Evolutionary conservation across 2,888 invertebrate species (phyloP).

Genomic region (Syritta pipiens): DNA sequence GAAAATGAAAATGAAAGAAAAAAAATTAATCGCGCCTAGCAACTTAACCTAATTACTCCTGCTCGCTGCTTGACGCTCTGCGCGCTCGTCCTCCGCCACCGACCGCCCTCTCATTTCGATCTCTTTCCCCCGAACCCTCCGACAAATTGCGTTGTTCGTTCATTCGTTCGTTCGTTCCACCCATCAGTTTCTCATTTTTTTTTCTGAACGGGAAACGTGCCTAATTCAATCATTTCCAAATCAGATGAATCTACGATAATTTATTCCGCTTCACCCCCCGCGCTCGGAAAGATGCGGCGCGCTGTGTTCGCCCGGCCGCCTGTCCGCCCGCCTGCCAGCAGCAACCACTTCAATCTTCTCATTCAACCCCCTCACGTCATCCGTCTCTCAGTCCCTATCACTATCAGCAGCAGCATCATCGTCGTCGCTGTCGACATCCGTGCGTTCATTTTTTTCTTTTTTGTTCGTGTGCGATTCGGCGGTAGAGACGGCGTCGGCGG

Average conservation of each 20-base stretch:
- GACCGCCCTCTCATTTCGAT: background rate
- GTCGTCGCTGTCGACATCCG: too few species aligned
- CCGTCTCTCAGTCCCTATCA: background rate
- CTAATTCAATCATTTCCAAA: constrained; percentile 69
- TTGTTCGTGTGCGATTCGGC: background rate
- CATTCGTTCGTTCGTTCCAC: constrained; percentile 11
- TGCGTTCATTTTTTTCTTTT: constrained; percentile 29
- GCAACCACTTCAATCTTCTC: constrained; percentile 21
- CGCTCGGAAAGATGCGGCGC: too few species aligned
- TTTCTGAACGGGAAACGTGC: constrained; percentile 62
- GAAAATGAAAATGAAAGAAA: constrained; percentile 2
- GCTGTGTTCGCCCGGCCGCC: too few species aligned
- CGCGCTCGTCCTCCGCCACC: too few species aligned
- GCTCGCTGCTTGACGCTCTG: too few species aligned
- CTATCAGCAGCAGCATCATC: background rate
- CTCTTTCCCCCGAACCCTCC: too few species aligned
- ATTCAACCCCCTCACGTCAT: background rate
- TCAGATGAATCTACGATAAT: constrained; percentile 69
- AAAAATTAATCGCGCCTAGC: constrained; percentile 64
- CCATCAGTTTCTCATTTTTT: constrained; percentile 18
- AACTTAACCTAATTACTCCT: constrained; percentile 65
- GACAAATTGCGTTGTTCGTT: background rate
- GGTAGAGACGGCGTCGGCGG: too few species aligned
- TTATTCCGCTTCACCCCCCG: constrained; percentile 53
- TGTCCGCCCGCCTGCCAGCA: background rate